Evolutionary conservation across 2,888 invertebrate species (phyloP), one percentile per base, ranked within the genome.

Genomic region (Thumatha senex): DNA sequence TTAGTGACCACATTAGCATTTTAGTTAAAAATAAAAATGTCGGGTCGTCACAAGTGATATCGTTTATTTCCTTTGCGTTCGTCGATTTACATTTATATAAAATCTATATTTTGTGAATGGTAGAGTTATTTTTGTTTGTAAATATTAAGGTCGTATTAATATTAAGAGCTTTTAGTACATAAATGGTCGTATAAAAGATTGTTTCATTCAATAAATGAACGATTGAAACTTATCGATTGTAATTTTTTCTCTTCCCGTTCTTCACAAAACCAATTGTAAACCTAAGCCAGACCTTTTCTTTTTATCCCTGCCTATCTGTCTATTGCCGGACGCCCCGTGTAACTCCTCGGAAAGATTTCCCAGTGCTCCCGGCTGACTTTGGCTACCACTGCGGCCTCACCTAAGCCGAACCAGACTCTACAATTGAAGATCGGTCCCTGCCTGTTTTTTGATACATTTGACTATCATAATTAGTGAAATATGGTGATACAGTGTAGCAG

Each of bases 181-280:
- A 77, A 52, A 52, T 66, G 67, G 62, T 69, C 74, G 80, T 72
- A 63, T 70, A 74, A 75, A 72, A 79, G 67, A 74, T 78, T 70
- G 76, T 81, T 84, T 81, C 74, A 87, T 82, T 81, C 69, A 85
- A 81, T 86, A 85, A 86, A 87, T 75, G 77, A 61, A 67, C 70
- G 54, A 76, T 39, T 70, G 56, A 67, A 62, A 69, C 61, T 46
- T 34, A 58, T 46, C 11, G 2, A 48, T 46, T 35, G 39, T 61
- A 59, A 24, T 60, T 56, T 59, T 61, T 2, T 9, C 2, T 13
- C 8, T 35, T 1, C 34, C 2, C 12, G 0, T 13, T 12, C 35
- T 8, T 13, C n/a, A 1, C 2, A 13, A 13, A 38, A 15, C 9
- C 12, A 2, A 4, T 2, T 24, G 5, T 24, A 4, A 24, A 24